Percentiles rank a stretch among this genome's conserved stretches.
These are phyloP conservation scores for Stomatorhinus ivindoensis DNA, from an alignment of 2,113 vertebrate genomes.

Conservation along the genomic window DNA sequence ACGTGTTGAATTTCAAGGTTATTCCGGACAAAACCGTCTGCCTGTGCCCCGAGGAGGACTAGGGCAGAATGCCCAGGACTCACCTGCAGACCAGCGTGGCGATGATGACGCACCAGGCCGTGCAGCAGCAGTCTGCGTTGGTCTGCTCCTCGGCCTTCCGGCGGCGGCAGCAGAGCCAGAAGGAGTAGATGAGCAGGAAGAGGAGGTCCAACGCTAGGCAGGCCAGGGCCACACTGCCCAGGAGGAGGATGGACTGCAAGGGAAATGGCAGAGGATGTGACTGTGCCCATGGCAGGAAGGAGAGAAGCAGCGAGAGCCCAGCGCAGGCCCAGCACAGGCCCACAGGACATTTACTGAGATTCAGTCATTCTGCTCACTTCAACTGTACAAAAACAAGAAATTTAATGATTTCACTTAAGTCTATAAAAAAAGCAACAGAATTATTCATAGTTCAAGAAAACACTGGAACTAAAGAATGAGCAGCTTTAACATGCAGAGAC, in stretches of 20 bases:
- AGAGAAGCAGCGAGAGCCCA: background rate
- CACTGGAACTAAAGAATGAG: background rate
- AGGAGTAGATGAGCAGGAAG: constrained; percentile 90
- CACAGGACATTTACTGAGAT: no score
- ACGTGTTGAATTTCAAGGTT: background rate
- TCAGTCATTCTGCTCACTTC: background rate
- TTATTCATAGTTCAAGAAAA: background rate
- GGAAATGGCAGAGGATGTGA: constrained; percentile 10
- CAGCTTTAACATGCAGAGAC: background rate
- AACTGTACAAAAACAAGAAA: background rate
- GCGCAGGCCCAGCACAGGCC: background rate
- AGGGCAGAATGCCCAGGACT: constrained; percentile 17
- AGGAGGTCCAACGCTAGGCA: constrained; percentile 89
- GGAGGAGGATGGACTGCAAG: constrained; percentile 76
- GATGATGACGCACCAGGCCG: constrained; percentile 95
- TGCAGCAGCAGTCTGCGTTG: constrained; percentile 87
- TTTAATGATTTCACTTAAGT: background rate
- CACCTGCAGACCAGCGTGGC: constrained; percentile 96
- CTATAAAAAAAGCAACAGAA: background rate
- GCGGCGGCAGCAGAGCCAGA: constrained; percentile 87
- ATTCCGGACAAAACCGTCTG: background rate
- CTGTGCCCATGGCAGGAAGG: background rate
- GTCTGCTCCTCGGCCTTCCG: constrained; percentile 75
- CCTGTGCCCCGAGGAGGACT: background rate
- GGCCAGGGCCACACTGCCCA: constrained; percentile 78